Percentiles rank a stretch among this genome's conserved stretches.
Evolutionary conservation across 2,113 vertebrate genomes (phyloP).

Genomic region (Daboia siamensis): DNA sequence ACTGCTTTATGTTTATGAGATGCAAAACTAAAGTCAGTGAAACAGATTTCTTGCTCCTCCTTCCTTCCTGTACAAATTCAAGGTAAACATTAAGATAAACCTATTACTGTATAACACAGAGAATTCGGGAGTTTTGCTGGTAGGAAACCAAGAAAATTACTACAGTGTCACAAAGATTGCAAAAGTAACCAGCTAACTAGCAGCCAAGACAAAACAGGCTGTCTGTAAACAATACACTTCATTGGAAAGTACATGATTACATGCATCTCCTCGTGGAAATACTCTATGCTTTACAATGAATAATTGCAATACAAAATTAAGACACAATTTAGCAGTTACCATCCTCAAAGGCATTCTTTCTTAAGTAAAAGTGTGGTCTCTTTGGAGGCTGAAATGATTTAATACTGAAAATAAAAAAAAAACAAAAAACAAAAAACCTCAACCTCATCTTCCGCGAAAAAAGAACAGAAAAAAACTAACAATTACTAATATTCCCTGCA

Average conservation of each 20-base stretch:
- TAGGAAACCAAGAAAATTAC: conserved; percentile 28
- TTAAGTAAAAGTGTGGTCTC: neutral
- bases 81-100: conserved; percentile 5
- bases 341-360: neutral
- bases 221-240: conserved; percentile 23
- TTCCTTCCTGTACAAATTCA: neutral
- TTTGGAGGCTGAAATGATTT: neutral
- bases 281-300: conserved; percentile 25
- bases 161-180: neutral
- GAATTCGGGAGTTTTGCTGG: conserved; percentile 13
- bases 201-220: conserved; percentile 1
- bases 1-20: neutral
- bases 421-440: neutral
- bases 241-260: neutral
- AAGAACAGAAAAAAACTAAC: neutral
- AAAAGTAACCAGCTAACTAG: conserved; percentile 23
- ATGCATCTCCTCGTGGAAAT: conserved; percentile 1
- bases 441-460: neutral
- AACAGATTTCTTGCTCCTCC: neutral
- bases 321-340: no score
- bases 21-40: conserved; percentile 11
- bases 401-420: neutral
- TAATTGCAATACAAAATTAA: neutral
- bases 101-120: neutral
- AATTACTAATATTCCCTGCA: neutral